Evolutionary conservation across 2,797 vertebrate genomes (phyloP).

Genomic region (Anabacerthia variegaticeps): DNA sequence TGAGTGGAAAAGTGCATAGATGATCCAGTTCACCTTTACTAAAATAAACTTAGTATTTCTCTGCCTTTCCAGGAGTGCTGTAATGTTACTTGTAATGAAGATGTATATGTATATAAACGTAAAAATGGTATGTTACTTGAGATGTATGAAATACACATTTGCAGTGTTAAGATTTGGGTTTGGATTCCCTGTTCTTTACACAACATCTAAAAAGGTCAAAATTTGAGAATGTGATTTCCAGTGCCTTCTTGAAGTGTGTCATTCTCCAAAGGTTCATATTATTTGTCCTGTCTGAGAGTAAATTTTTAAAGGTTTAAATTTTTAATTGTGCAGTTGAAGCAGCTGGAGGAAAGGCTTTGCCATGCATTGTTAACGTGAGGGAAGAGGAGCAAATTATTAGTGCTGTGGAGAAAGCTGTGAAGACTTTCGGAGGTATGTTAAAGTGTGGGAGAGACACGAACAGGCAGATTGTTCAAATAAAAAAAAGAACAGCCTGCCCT

Average conservation of each 20-base stretch:
- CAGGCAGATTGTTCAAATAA: background rate
- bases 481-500: background rate
- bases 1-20: background rate
- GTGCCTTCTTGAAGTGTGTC: background rate
- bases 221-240: background rate
- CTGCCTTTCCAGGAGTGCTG: background rate
- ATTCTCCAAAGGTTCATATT: background rate
- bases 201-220: background rate
- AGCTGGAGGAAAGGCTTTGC: constrained; percentile 88
- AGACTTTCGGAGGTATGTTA: constrained; percentile 89
- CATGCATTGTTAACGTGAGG: constrained; percentile 91
- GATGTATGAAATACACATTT: background rate
- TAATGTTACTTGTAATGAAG: background rate
- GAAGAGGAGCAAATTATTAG: constrained; percentile 88
- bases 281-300: background rate
- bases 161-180: background rate
- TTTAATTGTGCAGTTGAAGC: constrained; percentile 85
- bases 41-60: background rate
- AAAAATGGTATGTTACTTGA: background rate
- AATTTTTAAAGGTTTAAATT: background rate
- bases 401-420: constrained; percentile 87
- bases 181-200: background rate
- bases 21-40: background rate
- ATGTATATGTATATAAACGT: background rate
- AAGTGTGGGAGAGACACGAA: background rate